A percentile compares a stretch with the other conserved stretches of the same genome.
Conservation (phyloP, 1,140 invertebrate species). For the Elymnias hypermnestra region DNA sequence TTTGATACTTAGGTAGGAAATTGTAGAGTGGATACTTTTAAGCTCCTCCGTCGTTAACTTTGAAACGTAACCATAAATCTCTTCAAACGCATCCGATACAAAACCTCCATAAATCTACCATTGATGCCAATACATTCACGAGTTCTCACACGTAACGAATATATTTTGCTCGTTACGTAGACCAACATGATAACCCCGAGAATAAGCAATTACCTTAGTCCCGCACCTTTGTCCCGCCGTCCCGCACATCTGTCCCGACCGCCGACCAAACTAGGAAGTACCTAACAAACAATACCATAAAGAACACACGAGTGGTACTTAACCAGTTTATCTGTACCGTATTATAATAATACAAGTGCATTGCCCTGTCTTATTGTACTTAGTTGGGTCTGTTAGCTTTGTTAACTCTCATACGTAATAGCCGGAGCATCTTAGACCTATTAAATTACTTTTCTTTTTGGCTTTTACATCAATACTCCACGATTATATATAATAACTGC, state of each 20-base stretch:
- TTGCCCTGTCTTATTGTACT: conserved; percentile 13
- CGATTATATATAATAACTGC: too few relatives aligned
- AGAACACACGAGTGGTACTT: conserved; percentile 29
- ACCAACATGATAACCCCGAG: conserved; percentile 24
- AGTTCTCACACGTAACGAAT: conserved; percentile 27
- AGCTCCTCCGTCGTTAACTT: too few relatives aligned
- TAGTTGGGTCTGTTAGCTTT: conserved; percentile 8
- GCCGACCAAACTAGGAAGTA: conserved; percentile 31
- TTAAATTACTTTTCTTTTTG: too few relatives aligned
- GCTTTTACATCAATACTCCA: too few relatives aligned
- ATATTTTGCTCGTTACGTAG: conserved; percentile 29
- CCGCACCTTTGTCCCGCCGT: conserved; percentile 36
- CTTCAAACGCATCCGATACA: conserved; percentile 21
- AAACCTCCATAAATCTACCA: conserved; percentile 12
- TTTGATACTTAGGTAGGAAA: too few relatives aligned
- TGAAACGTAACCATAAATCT: too few relatives aligned
- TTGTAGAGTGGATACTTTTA: too few relatives aligned
- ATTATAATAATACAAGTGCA: conserved; percentile 32
- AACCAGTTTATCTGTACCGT: conserved; percentile 29
- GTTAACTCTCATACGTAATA: conserved; percentile 2
- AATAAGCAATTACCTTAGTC: conserved; percentile 34
- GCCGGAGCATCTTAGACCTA: too few relatives aligned
- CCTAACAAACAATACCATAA: conserved; percentile 42
- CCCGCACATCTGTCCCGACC: conserved; percentile 26
- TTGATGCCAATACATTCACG: conserved; percentile 22